These are phyloP conservation scores for Catharus minimus DNA, from an alignment of 2,113 vertebrate genomes.

Conservation along the genomic window DNA sequence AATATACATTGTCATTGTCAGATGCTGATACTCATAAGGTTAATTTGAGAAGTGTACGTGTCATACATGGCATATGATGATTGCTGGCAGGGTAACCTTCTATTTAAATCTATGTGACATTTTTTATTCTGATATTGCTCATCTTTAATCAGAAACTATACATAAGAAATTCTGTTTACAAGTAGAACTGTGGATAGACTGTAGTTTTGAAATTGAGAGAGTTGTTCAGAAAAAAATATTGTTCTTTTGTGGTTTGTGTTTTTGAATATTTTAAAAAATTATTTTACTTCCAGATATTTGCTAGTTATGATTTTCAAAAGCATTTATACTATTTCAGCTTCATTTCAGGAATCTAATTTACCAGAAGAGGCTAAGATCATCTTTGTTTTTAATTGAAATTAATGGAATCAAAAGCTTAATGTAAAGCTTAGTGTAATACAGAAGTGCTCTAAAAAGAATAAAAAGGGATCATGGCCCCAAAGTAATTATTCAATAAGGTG, in stretches of 20 bases:
- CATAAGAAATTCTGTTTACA: neutral
- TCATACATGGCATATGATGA: neutral
- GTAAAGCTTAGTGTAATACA: neutral
- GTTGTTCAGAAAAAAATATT: neutral
- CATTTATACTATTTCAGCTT: neutral
- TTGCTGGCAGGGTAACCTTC: neutral
- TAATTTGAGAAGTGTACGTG: accelerated
- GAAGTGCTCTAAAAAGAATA: neutral
- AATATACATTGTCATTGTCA: neutral
- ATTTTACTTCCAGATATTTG: neutral
- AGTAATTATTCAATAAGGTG: neutral
- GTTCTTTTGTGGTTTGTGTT: neutral
- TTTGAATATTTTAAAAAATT: neutral
- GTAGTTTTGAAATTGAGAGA: neutral
- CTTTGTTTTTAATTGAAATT: neutral
- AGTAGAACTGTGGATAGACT: neutral
- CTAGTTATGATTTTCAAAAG: neutral
- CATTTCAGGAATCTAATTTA: neutral
- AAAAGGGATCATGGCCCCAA: neutral
- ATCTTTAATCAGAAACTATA: neutral
- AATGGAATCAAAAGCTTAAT: neutral
- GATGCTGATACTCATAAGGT: neutral
- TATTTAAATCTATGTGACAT: neutral
- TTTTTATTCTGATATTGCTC: neutral
- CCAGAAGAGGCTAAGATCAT: neutral